Evolutionary conservation across 2,113 vertebrate species (phyloP).

Genomic region (Cygnus atratus): DNA sequence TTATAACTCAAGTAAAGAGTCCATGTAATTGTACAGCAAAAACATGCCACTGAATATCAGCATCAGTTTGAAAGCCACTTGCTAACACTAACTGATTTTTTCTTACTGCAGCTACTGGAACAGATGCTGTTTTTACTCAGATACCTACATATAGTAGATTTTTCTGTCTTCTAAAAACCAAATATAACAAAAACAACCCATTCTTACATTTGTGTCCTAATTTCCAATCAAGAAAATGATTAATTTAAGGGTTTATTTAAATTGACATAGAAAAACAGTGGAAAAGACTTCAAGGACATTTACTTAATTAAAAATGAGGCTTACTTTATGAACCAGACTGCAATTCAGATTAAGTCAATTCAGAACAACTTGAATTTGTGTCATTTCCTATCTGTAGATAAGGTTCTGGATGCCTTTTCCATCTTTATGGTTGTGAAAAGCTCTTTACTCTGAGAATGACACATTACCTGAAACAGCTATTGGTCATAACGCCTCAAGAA

Average conservation of each 20-base stretch:
- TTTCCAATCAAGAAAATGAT: neutral
- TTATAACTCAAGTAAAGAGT: neutral
- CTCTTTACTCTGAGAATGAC: accelerated
- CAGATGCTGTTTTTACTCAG: neutral
- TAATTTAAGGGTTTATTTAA: neutral
- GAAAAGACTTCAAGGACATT: neutral
- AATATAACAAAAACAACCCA: neutral
- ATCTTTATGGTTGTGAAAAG: neutral
- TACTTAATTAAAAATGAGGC: neutral
- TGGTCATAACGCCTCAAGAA: neutral
- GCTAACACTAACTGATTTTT: neutral
- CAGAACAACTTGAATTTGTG: neutral
- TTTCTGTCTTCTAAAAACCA: neutral
- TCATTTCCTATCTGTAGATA: neutral
- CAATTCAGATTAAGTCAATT: neutral
- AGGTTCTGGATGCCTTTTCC: neutral
- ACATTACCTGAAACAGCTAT: neutral
- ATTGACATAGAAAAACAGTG: neutral
- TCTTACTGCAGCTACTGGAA: neutral
- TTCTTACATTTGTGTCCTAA: neutral
- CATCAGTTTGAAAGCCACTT: neutral
- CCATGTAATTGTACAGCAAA: neutral
- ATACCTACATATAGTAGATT: neutral
- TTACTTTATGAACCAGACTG: neutral
- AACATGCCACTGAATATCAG: neutral